A percentile compares a stretch with the other conserved stretches of the same genome.
Evolutionary conservation across 2,888 invertebrate genomes (phyloP).

Genomic region (Caenorhabditis japonica): DNA sequence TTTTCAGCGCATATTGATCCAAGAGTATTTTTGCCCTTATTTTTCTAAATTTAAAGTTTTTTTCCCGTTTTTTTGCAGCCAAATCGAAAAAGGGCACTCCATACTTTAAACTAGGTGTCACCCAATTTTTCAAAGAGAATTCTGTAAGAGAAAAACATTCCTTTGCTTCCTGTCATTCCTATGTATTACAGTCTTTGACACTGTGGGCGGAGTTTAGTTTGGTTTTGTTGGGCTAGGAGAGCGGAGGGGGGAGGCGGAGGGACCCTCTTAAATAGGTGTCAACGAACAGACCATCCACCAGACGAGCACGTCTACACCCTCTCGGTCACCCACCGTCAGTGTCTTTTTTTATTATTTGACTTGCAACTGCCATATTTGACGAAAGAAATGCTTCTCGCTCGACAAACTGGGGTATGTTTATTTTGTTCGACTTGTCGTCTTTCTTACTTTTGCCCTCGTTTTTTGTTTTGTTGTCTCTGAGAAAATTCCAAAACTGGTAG

Average conservation of each 20-base stretch:
- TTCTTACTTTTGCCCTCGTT: slow-evolving; percentile 1
- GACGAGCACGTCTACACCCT: slow-evolving; percentile 5
- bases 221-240: neutral
- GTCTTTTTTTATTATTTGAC: slow-evolving; percentile 9
- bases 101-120: no score
- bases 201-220: neutral
- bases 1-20: no score
- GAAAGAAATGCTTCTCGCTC: slow-evolving; percentile 37
- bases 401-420: slow-evolving; percentile 55
- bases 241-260: slow-evolving; percentile 27
- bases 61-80: no score
- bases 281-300: slow-evolving; percentile 1
- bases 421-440: slow-evolving; percentile 1
- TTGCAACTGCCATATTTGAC: slow-evolving; percentile 7
- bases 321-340: slow-evolving; percentile 18
- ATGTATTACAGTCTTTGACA: slow-evolving; percentile 12
- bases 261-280: slow-evolving; percentile 38
- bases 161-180: slow-evolving; percentile 21
- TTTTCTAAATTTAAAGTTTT: no score
- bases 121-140: no score
- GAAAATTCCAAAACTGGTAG: slow-evolving; percentile 11
- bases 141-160: no score
- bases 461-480: neutral
- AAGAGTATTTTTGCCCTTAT: no score
- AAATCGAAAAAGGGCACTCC: no score